Percentiles rank a stretch among this genome's conserved stretches.
Conservation (phyloP, 1,140 invertebrate species). For the Coenobita brevimanus region DNA sequence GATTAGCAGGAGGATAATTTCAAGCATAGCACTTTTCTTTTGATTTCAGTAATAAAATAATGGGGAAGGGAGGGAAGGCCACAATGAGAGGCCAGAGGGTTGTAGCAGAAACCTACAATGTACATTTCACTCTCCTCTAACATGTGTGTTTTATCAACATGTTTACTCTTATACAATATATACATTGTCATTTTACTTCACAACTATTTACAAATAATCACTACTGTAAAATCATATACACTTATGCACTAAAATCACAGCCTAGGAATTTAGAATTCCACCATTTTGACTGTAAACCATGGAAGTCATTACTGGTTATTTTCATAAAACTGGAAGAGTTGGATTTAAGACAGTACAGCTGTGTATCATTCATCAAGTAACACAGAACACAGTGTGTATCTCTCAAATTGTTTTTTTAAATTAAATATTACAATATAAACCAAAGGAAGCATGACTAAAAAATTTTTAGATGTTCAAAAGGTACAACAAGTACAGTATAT, state of each 20-base stretch:
- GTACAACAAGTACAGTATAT: too few relatives aligned
- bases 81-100: not conserved
- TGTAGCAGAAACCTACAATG: too few relatives aligned
- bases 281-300: constrained; percentile 53
- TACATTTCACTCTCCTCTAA: not conserved
- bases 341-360: not conserved
- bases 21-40: constrained; percentile 52
- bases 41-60: constrained; percentile 46
- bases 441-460: too few relatives aligned
- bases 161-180: constrained; percentile 39
- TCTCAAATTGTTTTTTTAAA: too few relatives aligned
- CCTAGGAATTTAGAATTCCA: constrained; percentile 66
- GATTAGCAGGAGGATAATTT: constrained; percentile 34
- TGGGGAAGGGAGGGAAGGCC: not conserved
- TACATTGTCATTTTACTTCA: constrained; percentile 54
- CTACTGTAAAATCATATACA: constrained; percentile 50
- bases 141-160: constrained; percentile 9
- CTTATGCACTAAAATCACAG: constrained; percentile 65
- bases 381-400: too few relatives aligned
- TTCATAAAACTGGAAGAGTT: constrained; percentile 35
- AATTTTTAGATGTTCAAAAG: too few relatives aligned
- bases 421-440: too few relatives aligned
- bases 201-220: constrained; percentile 49
- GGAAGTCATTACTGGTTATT: constrained; percentile 52
- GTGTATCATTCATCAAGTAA: not conserved